phyloP scores from a whole-genome alignment of 2,888 invertebrate genomes.

The Leucophenga montana region DNA sequence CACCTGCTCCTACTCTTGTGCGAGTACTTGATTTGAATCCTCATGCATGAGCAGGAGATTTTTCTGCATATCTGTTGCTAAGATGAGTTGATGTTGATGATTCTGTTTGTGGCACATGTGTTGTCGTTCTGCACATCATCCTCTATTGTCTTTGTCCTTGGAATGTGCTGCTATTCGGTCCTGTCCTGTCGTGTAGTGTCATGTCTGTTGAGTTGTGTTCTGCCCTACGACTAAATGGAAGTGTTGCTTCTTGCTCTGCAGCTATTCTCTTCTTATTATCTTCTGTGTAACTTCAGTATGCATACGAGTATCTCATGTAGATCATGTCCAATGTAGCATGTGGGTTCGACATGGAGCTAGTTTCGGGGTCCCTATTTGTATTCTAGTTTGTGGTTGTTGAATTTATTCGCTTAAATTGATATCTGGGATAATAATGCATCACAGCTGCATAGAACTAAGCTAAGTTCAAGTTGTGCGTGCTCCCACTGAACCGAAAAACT shows the following conservation, averaged over 20 bases:
- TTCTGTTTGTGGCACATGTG: background rate
- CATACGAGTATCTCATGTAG: no score
- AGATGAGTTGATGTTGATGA: background rate
- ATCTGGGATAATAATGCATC: slow-evolving; percentile 5
- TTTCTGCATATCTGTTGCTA: background rate
- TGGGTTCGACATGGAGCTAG: no score
- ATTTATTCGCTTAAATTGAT: slow-evolving; percentile 10
- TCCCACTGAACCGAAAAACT: background rate
- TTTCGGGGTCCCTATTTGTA: background rate
- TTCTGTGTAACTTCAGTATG: no score
- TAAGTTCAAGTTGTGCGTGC: background rate
- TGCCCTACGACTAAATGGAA: background rate
- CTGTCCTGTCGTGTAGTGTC: background rate
- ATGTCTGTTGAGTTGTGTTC: background rate
- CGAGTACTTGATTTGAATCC: no score
- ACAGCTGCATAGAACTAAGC: background rate
- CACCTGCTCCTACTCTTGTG: background rate
- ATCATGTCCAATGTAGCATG: no score
- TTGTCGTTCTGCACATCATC: background rate
- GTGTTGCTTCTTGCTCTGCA: background rate
- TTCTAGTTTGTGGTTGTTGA: background rate
- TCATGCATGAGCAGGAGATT: no score
- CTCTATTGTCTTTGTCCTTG: background rate
- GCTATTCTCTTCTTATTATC: background rate
- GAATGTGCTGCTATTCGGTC: background rate